Base-by-base conservation (phyloP, 2,888 invertebrate species). In the Erebia ligea region DNA sequence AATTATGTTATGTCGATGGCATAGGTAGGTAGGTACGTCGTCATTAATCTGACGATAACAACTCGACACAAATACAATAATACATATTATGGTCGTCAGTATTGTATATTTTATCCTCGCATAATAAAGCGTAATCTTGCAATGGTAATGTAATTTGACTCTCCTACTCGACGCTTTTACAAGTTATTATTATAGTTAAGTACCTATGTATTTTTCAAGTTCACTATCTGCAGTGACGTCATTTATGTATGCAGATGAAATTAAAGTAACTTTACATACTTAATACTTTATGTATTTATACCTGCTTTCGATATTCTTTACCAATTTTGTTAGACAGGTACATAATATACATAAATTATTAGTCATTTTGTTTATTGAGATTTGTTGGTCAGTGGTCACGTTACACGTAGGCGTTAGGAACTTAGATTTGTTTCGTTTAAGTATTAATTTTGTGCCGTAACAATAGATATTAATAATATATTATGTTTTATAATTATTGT, bases 31-130 rank as follows among this genome's bases (percentile, higher is more conserved):
- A 48, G 13, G 1, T 48, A 67, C 76, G 68, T 70, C 73, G 70
- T 70, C 73, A 74, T 73, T 74, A 76, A 76, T 77, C 75, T 72
- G 71, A 72, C 70, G 77, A 79, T 78, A 79, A 79, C 77, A 72
- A 72, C 42, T 52, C 40, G 1, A 45, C 19, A 21, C 13, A 57
- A 13, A 21, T 58, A 59, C 45, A 67, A 50, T 54, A 34, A 34
- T 34, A n/a, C 42, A 73, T 67, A 61, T 68, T 78, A 79, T 76
- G 71, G 75, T 76, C 68, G 70, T 9, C 67, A 58, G 48, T 57
- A 69, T 48, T 58, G 54, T 68, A 64, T 73, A 34, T 34, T 34
- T 69, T 77, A 79, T 77, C 73, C 71, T 73, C 63, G 73, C 71
- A 45, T 67, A 70, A 65, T 67, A 69, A 73, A 73, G 77, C 78